Conservation (phyloP, 92 coral and sea anemone species). For the Heliopora coerulea region DNA sequence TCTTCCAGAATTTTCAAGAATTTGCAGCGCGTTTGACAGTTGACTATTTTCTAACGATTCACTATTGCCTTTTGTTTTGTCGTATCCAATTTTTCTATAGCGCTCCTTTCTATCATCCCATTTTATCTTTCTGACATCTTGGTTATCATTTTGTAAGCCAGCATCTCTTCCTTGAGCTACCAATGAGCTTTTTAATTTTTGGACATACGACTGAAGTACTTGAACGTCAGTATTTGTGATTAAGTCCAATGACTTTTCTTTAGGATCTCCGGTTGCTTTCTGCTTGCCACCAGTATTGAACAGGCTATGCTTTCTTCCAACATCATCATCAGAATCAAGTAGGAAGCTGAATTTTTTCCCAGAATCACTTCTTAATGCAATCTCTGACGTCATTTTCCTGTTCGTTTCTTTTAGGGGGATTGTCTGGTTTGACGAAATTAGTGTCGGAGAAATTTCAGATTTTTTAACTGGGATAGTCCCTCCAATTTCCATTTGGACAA, state of each 20-base stretch:
- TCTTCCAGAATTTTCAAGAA: background rate
- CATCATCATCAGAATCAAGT: constrained; percentile 5
- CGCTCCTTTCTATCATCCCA: background rate
- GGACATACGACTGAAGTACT: constrained; percentile 31
- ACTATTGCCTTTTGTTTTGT: background rate
- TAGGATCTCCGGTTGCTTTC: background rate
- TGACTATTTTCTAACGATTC: too few relatives aligned
- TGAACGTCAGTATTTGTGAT: constrained; percentile 38
- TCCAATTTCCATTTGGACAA: constrained; percentile 15
- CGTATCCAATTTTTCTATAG: background rate
- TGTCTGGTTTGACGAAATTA: background rate
- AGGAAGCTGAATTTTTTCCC: constrained; percentile 20
- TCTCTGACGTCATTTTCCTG: background rate
- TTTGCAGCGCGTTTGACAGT: background rate
- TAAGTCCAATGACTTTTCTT: background rate
- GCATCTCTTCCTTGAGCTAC: background rate
- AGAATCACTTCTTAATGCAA: background rate
- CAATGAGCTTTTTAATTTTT: constrained; percentile 23
- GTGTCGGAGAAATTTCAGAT: too few relatives aligned
- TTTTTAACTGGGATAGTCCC: constrained; percentile 3
- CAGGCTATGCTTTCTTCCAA: background rate
- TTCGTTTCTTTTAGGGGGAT: background rate
- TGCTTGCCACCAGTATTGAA: background rate
- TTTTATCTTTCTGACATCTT: background rate
- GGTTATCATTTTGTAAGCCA: background rate